Evolutionary conservation across 1,140 invertebrate genomes (phyloP).

Genomic region (Zaprionus kolodkinae): DNA sequence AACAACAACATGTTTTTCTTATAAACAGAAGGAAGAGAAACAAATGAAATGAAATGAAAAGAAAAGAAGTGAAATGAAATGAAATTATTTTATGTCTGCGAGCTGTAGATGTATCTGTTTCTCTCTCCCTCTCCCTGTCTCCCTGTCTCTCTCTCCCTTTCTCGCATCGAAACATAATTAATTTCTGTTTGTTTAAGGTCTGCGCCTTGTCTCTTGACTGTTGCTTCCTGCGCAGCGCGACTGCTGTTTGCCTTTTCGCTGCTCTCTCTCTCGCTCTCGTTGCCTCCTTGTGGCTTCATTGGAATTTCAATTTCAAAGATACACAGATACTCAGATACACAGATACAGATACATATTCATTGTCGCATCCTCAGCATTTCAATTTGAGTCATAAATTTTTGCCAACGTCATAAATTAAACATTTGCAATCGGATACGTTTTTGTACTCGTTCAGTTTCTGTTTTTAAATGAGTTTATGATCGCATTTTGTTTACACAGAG

Average conservation of each 20-base stretch:
- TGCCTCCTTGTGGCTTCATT: constrained; percentile 75
- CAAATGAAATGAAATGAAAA: constrained; percentile 57
- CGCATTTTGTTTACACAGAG: constrained; percentile 50
- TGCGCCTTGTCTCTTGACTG: constrained; percentile 62
- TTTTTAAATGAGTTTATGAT: constrained; percentile 44
- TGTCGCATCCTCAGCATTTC: constrained; percentile 61
- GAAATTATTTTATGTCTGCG: constrained; percentile 75
- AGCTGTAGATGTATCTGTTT: constrained; percentile 30
- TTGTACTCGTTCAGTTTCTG: neutral
- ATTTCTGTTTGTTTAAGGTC: constrained; percentile 83
- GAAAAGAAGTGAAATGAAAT: constrained; percentile 48
- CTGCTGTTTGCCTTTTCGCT: constrained; percentile 16
- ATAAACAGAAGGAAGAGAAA: constrained; percentile 64
- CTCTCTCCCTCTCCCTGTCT: constrained; percentile 2
- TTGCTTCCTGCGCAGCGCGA: constrained; percentile 60
- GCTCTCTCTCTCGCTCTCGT: neutral
- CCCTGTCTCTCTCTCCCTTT: constrained; percentile 11
- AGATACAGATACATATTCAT: constrained; percentile 70
- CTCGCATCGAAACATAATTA: constrained; percentile 81
- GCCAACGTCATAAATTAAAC: constrained; percentile 80
- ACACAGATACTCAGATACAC: constrained; percentile 35
- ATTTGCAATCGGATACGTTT: constrained; percentile 76
- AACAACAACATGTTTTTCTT: constrained; percentile 82
- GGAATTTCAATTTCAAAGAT: constrained; percentile 72
- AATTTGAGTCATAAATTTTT: constrained; percentile 78